Evolutionary conservation across 2,797 vertebrate species (phyloP), one percentile per base, ranked within the genome.

Genomic region (Mionectes olivaceus): DNA sequence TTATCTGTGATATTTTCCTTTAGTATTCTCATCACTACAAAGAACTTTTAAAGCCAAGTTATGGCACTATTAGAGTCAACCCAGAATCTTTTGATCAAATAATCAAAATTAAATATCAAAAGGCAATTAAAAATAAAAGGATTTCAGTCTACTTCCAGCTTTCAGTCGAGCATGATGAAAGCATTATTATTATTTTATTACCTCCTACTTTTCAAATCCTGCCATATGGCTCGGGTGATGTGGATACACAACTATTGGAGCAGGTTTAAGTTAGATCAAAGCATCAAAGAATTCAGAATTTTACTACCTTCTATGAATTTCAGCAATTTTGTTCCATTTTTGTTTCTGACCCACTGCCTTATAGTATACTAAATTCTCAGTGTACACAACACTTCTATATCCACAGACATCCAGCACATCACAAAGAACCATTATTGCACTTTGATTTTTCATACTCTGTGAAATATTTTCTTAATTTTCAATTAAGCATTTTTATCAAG

Each of bases 51-150:
- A 92, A 90, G 43, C 39, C 52, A 90, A 86, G 76, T 86, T 88
- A 88, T 7, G n/a, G 43, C 69, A 55, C 57, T 81, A 71, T 93
- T 88, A 85, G 50, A 82, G 71, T 89, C 73, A 93, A 65, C 27
- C 17, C n/a, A 81, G 83, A 94, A 61, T 81, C 91, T 91, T 96
- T 95, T 95, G 90, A 96, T 96, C 87, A 94, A 94, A 83, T 94
- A 92, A 85, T 91, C 37, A 91, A 88, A 88, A 91, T 86, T 92
- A 93, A 95, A 96, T 94, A 94, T 95, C 94, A 94, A 96, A 95
- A 94, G 85, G 76, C 50, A 94, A 94, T 88, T 94, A 91, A 96
- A 95, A 92, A 76, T 79, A 16, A 93, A 93, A 90, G 87, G 1
- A 76, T 56, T 93, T 90, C 52, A 23, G 43, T 61, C 88, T 88